Evolutionary conservation across 2,113 vertebrate species (phyloP).

Genomic region (Asarcornis scutulata): DNA sequence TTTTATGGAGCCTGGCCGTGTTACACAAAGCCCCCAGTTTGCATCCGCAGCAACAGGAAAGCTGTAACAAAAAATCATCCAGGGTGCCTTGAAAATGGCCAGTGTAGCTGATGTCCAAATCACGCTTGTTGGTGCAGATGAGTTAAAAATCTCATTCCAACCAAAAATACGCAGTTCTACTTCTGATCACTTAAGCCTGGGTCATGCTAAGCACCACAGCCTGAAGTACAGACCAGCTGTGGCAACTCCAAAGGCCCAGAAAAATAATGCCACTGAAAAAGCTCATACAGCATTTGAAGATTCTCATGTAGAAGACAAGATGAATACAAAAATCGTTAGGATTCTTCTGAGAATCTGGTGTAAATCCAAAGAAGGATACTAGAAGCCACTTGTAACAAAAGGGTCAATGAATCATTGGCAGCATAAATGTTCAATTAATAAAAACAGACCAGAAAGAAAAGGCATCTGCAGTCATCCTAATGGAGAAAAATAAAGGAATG

Average conservation of each 20-base stretch:
- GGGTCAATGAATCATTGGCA: not conserved
- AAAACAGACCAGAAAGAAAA: not conserved
- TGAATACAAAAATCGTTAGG: not conserved
- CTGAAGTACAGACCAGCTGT: accelerated
- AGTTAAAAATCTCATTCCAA: not conserved
- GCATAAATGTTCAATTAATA: not conserved
- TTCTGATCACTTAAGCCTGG: not conserved
- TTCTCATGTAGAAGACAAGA: not conserved
- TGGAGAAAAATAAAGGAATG: not conserved
- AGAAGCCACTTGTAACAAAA: not conserved
- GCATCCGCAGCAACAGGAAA: not conserved
- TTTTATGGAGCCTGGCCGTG: no score
- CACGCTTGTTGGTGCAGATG: not conserved
- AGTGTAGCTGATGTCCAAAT: not conserved
- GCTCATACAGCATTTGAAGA: not conserved
- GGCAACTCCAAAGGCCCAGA: not conserved
- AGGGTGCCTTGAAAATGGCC: not conserved
- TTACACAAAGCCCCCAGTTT: no score
- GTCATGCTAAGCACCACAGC: not conserved
- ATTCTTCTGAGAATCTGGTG: not conserved
- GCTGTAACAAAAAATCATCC: not conserved
- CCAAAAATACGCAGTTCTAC: not conserved
- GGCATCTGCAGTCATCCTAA: not conserved
- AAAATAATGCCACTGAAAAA: not conserved
- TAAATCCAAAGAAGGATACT: not conserved